Evolutionary conservation across 2,888 invertebrate genomes (phyloP).

Genomic region (Rhagonycha lutea): DNA sequence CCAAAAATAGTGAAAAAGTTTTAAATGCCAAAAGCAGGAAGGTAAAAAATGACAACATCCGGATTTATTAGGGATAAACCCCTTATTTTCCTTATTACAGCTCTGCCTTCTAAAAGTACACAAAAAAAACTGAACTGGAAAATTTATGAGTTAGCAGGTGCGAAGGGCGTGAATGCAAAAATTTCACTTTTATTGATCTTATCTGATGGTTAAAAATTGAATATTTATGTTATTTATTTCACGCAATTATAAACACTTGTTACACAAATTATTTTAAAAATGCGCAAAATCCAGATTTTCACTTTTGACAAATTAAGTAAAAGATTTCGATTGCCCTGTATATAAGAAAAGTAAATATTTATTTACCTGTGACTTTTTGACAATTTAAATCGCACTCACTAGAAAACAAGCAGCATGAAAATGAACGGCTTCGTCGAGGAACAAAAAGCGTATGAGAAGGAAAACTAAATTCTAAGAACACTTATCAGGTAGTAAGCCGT

Average conservation of each 20-base stretch:
- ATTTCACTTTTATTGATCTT: not conserved
- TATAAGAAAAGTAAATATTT: not conserved
- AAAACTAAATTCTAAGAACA: not conserved
- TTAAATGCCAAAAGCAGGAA: no score
- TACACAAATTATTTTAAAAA: not conserved
- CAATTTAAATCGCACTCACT: no score
- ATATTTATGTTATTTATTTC: not conserved
- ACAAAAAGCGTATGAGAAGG: not conserved
- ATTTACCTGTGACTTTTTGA: not conserved
- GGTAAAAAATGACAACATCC: no score
- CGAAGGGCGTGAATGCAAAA: not conserved
- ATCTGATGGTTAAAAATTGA: not conserved
- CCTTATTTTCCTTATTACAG: no score
- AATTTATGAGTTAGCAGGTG: not conserved
- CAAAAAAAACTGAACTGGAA: not conserved
- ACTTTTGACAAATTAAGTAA: not conserved
- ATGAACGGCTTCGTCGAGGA: not conserved
- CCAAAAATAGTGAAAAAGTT: no score
- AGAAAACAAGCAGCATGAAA: no score
- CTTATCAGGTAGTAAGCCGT: not conserved
- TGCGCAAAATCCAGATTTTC: not conserved
- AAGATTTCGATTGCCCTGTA: not conserved
- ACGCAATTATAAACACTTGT: not conserved
- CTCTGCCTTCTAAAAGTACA: not conserved
- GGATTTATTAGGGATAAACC: no score